phyloP scores from a whole-genome alignment of 92 coral and sea anemone species.

The Desmophyllum pertusum region DNA sequence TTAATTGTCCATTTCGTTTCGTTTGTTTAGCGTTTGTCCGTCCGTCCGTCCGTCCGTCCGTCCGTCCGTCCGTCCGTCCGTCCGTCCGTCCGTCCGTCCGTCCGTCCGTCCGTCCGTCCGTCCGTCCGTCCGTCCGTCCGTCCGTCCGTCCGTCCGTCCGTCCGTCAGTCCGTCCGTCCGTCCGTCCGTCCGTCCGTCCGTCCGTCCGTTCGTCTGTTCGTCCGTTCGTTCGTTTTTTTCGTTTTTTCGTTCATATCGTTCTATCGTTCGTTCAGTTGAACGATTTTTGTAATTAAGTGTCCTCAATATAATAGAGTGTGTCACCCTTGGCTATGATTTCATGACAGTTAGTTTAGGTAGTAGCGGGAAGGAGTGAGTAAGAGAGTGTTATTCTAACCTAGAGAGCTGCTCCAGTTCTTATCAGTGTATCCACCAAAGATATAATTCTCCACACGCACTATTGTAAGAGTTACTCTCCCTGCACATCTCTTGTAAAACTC shows the following conservation, averaged over 20 bases:
- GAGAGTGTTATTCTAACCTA: neutral
- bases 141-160: no score
- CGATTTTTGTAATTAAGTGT: no score
- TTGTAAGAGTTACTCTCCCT: neutral
- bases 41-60: neutral
- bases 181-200: neutral
- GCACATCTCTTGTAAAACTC: slow-evolving; percentile 11
- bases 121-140: neutral
- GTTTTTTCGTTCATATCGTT: neutral
- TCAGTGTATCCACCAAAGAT: slow-evolving; percentile 29
- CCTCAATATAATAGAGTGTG: no score
- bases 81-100: neutral
- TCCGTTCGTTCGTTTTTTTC: neutral
- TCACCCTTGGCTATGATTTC: no score
- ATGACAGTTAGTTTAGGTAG: no score
- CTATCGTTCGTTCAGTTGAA: neutral
- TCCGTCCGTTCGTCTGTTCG: neutral
- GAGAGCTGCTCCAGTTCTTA: neutral
- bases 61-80: neutral
- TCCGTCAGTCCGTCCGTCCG: neutral
- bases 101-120: no score
- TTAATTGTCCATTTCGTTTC: no score
- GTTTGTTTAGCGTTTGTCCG: neutral
- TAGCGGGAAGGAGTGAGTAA: no score
- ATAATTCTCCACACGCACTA: neutral